A percentile compares a stretch with the other conserved stretches of the same genome.
phyloP scores from a whole-genome alignment of 2,888 invertebrate genomes.

The Ornithoptera alexandrae region DNA sequence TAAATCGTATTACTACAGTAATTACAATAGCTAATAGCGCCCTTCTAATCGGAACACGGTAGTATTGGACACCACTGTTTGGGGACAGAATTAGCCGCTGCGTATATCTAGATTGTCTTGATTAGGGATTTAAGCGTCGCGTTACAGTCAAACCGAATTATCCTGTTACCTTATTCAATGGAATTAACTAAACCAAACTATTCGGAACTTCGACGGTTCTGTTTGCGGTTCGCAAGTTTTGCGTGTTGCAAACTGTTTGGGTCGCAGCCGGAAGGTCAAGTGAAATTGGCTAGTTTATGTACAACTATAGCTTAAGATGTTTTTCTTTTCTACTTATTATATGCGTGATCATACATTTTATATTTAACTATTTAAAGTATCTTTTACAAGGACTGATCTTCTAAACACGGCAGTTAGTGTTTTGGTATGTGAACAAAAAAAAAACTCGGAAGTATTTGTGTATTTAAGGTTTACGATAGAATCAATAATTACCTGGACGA shows the following conservation, averaged over 20 bases:
- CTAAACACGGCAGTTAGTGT: background rate
- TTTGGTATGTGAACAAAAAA: background rate
- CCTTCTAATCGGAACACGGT: no score
- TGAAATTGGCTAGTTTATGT: constrained; percentile 23
- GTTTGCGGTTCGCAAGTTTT: constrained; percentile 25
- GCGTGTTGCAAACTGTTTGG: constrained; percentile 27
- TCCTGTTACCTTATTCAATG: constrained; percentile 53
- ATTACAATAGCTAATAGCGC: no score
- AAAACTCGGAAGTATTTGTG: no score
- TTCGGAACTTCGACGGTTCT: constrained; percentile 33
- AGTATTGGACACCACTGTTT: no score
- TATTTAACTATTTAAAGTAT: background rate
- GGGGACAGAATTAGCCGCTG: no score
- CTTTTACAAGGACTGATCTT: background rate
- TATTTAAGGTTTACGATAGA: no score
- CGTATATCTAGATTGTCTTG: constrained; percentile 8
- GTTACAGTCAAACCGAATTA: constrained; percentile 54
- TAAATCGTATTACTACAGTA: no score
- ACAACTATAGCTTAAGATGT: constrained; percentile 16
- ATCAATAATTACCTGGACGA: no score
- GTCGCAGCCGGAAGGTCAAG: constrained; percentile 28
- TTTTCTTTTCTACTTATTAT: constrained; percentile 20
- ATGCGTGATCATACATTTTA: background rate
- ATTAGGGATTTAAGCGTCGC: constrained; percentile 46
- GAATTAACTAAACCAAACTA: constrained; percentile 39